These are phyloP conservation scores for Phalacrocorax carbo DNA, from an alignment of 2,113 vertebrate genomes.

Conservation along the genomic window DNA sequence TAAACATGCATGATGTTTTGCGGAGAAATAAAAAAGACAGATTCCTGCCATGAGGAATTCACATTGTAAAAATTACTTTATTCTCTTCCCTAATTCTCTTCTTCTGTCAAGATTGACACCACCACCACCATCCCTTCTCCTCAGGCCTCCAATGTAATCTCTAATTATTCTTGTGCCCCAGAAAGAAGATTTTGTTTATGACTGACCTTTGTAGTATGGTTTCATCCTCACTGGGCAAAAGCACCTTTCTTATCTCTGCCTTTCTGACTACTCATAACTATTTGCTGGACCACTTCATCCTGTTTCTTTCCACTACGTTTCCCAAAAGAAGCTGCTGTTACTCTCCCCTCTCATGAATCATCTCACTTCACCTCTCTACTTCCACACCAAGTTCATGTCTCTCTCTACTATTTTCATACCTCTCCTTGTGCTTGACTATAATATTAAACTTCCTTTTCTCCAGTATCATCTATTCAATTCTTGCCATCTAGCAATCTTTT, in stretches of 20 bases:
- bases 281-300: not conserved
- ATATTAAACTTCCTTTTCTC: not conserved
- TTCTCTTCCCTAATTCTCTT: not conserved
- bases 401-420: not conserved
- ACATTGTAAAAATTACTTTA: not conserved
- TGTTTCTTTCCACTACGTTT: not conserved
- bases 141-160: not conserved
- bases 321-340: not conserved
- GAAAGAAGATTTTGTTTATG: not conserved
- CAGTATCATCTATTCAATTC: not conserved
- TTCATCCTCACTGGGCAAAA: not conserved
- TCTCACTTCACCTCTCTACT: not conserved
- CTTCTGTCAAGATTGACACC: not conserved
- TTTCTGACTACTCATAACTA: not conserved
- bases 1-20: not conserved
- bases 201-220: not conserved
- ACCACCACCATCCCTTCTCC: not conserved
- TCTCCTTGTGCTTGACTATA: not conserved
- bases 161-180: not conserved
- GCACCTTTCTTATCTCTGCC: not conserved
- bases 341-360: not conserved
- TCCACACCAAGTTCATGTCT: not conserved
- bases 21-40: slow-evolving; percentile 1
- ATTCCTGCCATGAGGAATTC: not conserved
- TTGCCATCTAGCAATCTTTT: not conserved